Conservation (phyloP, 2,888 invertebrate species). For the Protodeltote pygarga region DNA sequence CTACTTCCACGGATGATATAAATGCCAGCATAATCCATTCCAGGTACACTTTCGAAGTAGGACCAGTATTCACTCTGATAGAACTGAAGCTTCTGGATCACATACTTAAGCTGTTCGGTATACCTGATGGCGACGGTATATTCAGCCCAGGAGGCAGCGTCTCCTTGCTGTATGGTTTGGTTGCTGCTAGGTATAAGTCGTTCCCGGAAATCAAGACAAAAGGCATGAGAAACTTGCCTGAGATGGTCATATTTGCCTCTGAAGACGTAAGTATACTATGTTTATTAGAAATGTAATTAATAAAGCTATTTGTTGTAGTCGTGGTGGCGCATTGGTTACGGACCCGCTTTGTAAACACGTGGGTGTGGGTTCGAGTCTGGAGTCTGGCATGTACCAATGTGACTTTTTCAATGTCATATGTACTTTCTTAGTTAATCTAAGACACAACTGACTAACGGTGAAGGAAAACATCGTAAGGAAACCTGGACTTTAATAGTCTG, state of each 20-base stretch:
- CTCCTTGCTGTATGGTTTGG: conserved; percentile 92
- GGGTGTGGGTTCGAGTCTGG: no score
- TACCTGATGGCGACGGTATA: conserved; percentile 91
- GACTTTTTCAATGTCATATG: no score
- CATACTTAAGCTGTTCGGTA: conserved; percentile 88
- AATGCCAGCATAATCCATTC: conserved; percentile 26
- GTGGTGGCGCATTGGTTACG: no score
- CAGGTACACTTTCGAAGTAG: conserved; percentile 94
- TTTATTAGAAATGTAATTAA: neutral
- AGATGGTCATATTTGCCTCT: conserved; percentile 91
- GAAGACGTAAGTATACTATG: conserved; percentile 87
- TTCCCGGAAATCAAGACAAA: conserved; percentile 90
- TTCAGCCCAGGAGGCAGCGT: conserved; percentile 93
- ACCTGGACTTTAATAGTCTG: no score
- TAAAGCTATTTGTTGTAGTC: no score
- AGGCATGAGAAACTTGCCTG: conserved; percentile 88
- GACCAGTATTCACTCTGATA: conserved; percentile 92
- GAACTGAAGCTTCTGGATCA: conserved; percentile 89
- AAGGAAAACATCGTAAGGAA: no score
- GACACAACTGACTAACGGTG: no score
- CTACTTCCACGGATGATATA: neutral
- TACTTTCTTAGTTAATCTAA: no score
- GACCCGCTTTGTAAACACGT: no score
- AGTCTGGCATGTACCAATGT: no score
- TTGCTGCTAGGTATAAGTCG: conserved; percentile 89